Conservation (phyloP, 2,888 invertebrate genomes). For the Metellina segmentata region DNA sequence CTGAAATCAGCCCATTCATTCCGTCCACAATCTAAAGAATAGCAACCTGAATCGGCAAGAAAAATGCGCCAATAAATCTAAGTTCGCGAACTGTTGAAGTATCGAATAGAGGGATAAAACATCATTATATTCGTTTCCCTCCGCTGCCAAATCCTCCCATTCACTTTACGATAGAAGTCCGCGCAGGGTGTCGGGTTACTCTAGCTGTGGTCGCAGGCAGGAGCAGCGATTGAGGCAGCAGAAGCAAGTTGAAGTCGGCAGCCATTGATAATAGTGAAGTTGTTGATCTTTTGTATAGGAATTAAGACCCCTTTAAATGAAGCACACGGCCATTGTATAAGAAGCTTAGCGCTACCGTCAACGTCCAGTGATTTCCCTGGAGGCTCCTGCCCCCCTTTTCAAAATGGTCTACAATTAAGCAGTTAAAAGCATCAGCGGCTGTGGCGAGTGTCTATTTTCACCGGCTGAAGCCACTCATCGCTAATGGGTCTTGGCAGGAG, state of each 20-base stretch:
- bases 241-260: conserved; percentile 55
- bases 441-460: conserved; percentile 72
- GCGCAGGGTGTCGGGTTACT: conserved; percentile 65
- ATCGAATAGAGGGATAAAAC: conserved; percentile 40
- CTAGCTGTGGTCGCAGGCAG: conserved; percentile 49
- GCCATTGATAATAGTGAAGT: conserved; percentile 65
- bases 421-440: conserved; percentile 73
- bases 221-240: conserved; percentile 20
- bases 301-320: conserved; percentile 73
- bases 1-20: not conserved
- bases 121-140: conserved; percentile 69
- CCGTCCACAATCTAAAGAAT: not conserved
- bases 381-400: conserved; percentile 31
- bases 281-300: conserved; percentile 75
- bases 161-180: conserved; percentile 44
- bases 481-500: conserved; percentile 63
- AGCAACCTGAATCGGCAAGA: not conserved
- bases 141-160: conserved; percentile 61
- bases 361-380: conserved; percentile 76
- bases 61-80: conserved; percentile 6
- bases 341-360: conserved; percentile 65
- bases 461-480: conserved; percentile 59
- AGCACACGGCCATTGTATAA: conserved; percentile 74
- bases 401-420: conserved; percentile 74
- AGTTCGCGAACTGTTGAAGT: conserved; percentile 1